These are phyloP conservation scores for Megatriorchis doriae DNA, from an alignment of 2,113 vertebrate genomes.

Conservation along the genomic window DNA sequence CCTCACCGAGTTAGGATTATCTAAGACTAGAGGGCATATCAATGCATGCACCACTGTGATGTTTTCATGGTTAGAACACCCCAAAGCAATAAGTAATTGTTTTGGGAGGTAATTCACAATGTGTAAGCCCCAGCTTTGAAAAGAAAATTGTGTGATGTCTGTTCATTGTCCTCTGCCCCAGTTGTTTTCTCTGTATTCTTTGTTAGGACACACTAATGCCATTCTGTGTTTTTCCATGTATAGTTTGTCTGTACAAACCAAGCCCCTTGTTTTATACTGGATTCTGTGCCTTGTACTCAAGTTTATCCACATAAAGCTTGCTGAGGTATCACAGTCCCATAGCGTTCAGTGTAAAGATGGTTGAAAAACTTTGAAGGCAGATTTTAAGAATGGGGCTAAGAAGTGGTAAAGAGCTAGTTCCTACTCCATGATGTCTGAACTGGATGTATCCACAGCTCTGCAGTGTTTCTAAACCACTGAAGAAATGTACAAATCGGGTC, in stretches of 20 bases:
- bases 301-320: neutral
- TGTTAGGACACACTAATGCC: neutral
- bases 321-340: neutral
- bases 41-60: neutral
- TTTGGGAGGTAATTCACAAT: neutral
- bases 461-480: neutral
- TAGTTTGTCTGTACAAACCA: neutral
- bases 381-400: neutral
- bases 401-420: neutral
- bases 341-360: neutral
- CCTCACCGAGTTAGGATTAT: neutral
- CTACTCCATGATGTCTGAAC: neutral
- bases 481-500: neutral
- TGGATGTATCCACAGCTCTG: neutral
- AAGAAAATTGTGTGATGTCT: neutral
- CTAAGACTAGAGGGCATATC: neutral
- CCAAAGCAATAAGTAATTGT: neutral
- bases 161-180: neutral
- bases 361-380: neutral
- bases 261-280: neutral
- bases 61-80: neutral
- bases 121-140: neutral
- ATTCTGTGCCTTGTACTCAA: neutral
- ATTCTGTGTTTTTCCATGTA: neutral
- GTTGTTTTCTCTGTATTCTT: neutral